Evolutionary conservation across 2,797 vertebrate species (phyloP).

Genomic region (Dermochelys coriacea): DNA sequence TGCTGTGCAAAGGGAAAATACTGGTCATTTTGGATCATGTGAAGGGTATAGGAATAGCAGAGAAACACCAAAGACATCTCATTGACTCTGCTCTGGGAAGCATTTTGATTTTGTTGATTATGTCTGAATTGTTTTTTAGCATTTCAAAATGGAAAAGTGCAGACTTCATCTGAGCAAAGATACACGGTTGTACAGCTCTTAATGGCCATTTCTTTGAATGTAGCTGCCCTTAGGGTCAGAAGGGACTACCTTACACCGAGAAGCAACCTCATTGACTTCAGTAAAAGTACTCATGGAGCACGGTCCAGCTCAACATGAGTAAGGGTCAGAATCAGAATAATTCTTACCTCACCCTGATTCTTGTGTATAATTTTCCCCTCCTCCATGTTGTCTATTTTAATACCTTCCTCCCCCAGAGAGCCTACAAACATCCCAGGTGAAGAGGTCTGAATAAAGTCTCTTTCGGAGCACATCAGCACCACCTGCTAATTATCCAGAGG

Average conservation of each 20-base stretch:
- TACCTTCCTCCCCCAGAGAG: background rate
- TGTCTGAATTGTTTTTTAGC: background rate
- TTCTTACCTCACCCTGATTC: background rate
- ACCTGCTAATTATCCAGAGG: background rate
- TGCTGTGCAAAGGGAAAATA: background rate
- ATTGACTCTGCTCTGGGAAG: background rate
- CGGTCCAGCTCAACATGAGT: background rate
- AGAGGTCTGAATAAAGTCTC: background rate
- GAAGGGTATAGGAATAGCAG: background rate
- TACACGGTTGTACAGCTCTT: background rate
- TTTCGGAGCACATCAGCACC: background rate
- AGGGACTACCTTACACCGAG: background rate
- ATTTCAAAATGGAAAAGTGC: background rate
- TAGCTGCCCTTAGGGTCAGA: background rate
- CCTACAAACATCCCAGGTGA: background rate
- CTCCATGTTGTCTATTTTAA: background rate
- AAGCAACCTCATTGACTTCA: background rate
- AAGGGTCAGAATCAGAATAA: background rate
- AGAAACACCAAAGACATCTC: background rate
- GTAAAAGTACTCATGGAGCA: background rate
- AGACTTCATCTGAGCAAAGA: background rate
- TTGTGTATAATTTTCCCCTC: background rate
- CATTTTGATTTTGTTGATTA: conserved; percentile 12
- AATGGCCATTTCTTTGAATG: rapidly evolving
- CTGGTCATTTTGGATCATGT: background rate